Percentiles rank a stretch among this genome's conserved stretches.
phyloP scores from a whole-genome alignment of 2,797 vertebrate genomes.

The Acanthurus tractus region DNA sequence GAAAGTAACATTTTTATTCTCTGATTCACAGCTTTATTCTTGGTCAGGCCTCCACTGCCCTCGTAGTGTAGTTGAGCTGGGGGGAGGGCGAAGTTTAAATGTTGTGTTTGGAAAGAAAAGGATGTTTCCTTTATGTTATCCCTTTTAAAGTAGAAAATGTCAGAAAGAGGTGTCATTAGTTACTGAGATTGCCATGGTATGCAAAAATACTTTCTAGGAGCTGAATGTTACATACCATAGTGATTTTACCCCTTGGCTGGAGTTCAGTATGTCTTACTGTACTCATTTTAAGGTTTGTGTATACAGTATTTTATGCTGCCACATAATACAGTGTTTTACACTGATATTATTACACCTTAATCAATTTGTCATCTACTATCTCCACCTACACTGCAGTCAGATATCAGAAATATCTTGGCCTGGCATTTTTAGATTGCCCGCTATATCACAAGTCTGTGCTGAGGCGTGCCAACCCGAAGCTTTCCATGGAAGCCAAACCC shows the following conservation, averaged over 20 bases:
- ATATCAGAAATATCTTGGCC: conserved; percentile 23
- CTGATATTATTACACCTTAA: conserved; percentile 16
- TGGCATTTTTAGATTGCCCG: conserved; percentile 12
- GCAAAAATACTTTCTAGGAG: not conserved
- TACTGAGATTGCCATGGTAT: conserved; percentile 6
- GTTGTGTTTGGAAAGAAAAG: conserved; percentile 27
- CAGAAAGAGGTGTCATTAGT: conserved; percentile 38
- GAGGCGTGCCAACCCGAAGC: conserved; percentile 8
- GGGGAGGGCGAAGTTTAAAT: not conserved
- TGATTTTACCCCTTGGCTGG: not conserved
- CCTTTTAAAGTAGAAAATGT: conserved; percentile 2
- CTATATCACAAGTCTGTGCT: conserved; percentile 18
- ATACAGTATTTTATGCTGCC: not conserved
- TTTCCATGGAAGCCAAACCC: conserved; percentile 26
- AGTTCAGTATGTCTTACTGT: not conserved
- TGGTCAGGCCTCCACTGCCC: too few species aligned
- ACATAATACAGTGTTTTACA: conserved; percentile 3
- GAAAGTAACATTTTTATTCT: too few species aligned
- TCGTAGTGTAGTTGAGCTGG: too few species aligned
- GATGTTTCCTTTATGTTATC: too few species aligned
- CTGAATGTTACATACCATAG: not conserved
- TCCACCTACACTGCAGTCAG: not conserved
- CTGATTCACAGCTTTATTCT: too few species aligned
- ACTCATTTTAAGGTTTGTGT: not conserved
- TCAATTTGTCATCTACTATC: conserved; percentile 22